phyloP scores from a whole-genome alignment of 1,140 invertebrate genomes.

The Apocrypta bakeri region DNA sequence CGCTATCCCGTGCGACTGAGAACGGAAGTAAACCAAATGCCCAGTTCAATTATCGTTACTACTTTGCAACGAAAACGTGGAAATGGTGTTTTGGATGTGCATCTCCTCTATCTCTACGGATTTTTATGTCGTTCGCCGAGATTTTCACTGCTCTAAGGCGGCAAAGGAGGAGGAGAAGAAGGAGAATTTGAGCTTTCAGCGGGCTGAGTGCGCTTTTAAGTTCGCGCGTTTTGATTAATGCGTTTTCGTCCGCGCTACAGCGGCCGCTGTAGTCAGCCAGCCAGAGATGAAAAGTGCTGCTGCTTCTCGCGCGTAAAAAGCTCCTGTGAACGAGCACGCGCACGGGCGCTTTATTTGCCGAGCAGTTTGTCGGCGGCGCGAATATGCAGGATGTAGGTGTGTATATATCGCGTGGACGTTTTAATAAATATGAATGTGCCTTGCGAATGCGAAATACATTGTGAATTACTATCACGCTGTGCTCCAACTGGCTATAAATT shows the following conservation, averaged over 20 bases:
- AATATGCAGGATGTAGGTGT: not conserved
- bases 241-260: constrained; percentile 4
- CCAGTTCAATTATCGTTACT: constrained; percentile 11
- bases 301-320: not conserved
- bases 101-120: too few species aligned
- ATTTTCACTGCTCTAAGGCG: not conserved
- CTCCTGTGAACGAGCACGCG: not conserved
- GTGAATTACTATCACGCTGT: not conserved
- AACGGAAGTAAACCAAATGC: not conserved
- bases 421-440: not conserved
- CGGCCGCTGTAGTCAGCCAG: not conserved
- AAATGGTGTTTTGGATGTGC: not conserved
- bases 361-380: not conserved
- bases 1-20: not conserved
- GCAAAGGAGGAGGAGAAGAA: not conserved
- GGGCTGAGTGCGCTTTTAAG: constrained; percentile 24
- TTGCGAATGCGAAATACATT: not conserved
- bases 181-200: constrained; percentile 11
- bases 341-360: not conserved
- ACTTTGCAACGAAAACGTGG: not conserved
- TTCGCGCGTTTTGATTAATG: constrained; percentile 38
- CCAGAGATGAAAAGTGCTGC: not conserved
- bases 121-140: not conserved
- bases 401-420: not conserved
- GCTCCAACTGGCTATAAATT: not conserved